Conservation (phyloP, 2,888 invertebrate genomes). For the Lithophane ornitopus region DNA sequence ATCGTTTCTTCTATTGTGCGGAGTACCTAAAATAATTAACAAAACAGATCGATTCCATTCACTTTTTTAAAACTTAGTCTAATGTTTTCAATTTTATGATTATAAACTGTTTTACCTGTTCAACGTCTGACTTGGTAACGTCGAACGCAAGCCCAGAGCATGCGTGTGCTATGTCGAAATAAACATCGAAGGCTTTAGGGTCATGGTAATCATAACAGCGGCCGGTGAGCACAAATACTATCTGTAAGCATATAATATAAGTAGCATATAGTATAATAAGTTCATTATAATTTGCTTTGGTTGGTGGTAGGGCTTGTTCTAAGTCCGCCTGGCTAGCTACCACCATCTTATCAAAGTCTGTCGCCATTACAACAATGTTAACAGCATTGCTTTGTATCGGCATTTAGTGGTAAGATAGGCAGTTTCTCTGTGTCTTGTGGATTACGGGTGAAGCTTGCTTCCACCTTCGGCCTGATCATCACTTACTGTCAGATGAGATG, state of each 20-base stretch:
- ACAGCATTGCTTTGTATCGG: too few species aligned
- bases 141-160: conserved; percentile 53
- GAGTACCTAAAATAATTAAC: conserved; percentile 51
- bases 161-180: conserved; percentile 58
- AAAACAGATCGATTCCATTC: neutral
- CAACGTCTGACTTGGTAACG: conserved; percentile 26
- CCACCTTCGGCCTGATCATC: too few species aligned
- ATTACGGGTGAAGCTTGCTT: too few species aligned
- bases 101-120: conserved; percentile 36
- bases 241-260: too few species aligned
- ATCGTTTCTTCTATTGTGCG: conserved; percentile 46
- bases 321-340: too few species aligned
- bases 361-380: too few species aligned
- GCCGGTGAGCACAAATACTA: conserved; percentile 62
- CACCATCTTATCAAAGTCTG: too few species aligned
- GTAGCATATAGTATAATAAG: too few species aligned
- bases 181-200: conserved; percentile 36
- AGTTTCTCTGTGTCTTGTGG: too few species aligned
- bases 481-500: too few species aligned
- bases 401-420: too few species aligned
- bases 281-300: neutral
- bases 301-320: too few species aligned
- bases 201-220: neutral
- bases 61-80: neutral
- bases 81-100: neutral